These are phyloP conservation scores for Aphelenchoides bicaudatus DNA, from an alignment of 2,888 invertebrate species.

Conservation along the genomic window DNA sequence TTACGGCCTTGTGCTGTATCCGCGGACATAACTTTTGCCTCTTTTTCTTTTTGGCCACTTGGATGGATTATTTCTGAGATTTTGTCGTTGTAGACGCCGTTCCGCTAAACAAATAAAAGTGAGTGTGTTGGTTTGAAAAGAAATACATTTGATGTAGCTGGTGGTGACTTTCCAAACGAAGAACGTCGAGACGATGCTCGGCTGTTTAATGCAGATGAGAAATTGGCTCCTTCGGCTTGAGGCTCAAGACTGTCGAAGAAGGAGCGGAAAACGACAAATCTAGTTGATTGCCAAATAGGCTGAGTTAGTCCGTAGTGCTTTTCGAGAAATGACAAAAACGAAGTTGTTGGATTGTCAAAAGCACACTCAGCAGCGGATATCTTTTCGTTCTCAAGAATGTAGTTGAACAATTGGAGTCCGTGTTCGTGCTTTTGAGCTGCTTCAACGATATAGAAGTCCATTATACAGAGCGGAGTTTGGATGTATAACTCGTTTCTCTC, in stretches of 20 bases:
- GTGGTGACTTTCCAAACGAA: neutral
- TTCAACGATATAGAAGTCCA: constrained; percentile 86
- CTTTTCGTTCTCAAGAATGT: constrained; percentile 70
- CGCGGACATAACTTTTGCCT: no score
- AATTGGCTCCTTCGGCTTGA: neutral
- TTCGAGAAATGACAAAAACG: constrained; percentile 77
- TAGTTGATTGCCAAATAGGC: constrained; percentile 78
- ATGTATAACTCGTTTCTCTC: constrained; percentile 39
- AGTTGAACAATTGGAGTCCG: constrained; percentile 79
- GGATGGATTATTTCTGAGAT: constrained; percentile 43
- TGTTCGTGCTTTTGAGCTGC: constrained; percentile 79
- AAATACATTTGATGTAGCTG: constrained; percentile 11
- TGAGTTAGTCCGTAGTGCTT: constrained; percentile 74
- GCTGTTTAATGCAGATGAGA: neutral
- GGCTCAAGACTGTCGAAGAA: constrained; percentile 68
- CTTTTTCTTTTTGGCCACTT: constrained; percentile 21
- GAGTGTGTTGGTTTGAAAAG: no score
- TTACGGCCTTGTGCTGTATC: constrained; percentile 56
- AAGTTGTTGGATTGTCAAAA: constrained; percentile 85
- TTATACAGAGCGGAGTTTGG: constrained; percentile 70
- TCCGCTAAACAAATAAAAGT: no score
- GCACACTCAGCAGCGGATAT: constrained; percentile 67
- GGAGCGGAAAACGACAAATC: constrained; percentile 80
- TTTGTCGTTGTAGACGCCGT: constrained; percentile 31
- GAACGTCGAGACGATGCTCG: neutral